A percentile compares a stretch with the other conserved stretches of the same genome.
These are phyloP conservation scores for Lepidochrysops patricia DNA, from an alignment of 2,888 invertebrate species.

Conservation along the genomic window DNA sequence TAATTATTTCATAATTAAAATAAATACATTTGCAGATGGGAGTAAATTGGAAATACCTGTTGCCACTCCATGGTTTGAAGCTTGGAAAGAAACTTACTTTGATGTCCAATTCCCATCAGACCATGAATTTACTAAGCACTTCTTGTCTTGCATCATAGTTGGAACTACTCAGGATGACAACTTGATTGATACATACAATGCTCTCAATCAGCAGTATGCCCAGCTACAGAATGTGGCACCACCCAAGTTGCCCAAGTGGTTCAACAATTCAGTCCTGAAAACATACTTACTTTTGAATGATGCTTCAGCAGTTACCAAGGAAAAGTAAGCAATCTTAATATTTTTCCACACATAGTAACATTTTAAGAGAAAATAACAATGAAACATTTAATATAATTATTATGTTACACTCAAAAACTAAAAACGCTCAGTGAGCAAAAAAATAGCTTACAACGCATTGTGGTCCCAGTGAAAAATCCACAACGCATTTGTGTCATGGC, in stretches of 20 bases:
- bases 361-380: no score
- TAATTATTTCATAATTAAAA: no score
- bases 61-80: slow-evolving; percentile 94
- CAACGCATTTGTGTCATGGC: no score
- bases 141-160: slow-evolving; percentile 86
- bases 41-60: slow-evolving; percentile 81
- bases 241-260: slow-evolving; percentile 89
- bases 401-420: no score
- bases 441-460: no score
- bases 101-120: slow-evolving; percentile 92
- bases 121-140: slow-evolving; percentile 96
- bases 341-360: no score
- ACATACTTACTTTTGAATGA: slow-evolving; percentile 94
- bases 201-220: slow-evolving; percentile 85
- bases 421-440: no score
- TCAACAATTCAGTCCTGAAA: slow-evolving; percentile 84
- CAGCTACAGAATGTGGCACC: slow-evolving; percentile 84
- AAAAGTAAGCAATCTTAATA: slow-evolving; percentile 81
- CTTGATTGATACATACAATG: slow-evolving; percentile 87
- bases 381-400: no score
- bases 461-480: no score
- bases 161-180: slow-evolving; percentile 81
- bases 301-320: slow-evolving; percentile 79
- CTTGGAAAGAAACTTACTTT: slow-evolving; percentile 93
- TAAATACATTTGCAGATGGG: slow-evolving; percentile 64